These are phyloP conservation scores for Scatophagus argus DNA, from an alignment of 2,113 vertebrate species.

Conservation along the genomic window DNA sequence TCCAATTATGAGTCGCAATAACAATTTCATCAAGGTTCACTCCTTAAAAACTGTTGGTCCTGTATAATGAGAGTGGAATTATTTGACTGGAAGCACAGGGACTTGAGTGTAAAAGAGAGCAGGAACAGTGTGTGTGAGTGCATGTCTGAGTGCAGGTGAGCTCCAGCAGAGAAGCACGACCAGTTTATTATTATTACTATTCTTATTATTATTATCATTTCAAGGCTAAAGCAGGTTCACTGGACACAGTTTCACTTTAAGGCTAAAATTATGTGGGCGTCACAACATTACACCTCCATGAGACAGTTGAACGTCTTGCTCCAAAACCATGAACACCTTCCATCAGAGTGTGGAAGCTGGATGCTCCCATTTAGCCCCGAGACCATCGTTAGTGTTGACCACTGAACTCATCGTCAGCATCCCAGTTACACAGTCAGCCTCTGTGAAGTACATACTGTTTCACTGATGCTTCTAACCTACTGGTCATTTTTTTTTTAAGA, in stretches of 20 bases:
- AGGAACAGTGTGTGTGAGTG: constrained; percentile 22
- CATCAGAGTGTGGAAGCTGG: background rate
- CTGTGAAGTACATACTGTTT: too few relatives aligned
- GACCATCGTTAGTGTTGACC: background rate
- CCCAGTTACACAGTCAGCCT: too few relatives aligned
- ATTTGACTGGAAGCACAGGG: constrained; percentile 55
- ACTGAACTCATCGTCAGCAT: background rate
- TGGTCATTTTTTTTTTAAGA: too few relatives aligned
- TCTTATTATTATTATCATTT: constrained; percentile 22
- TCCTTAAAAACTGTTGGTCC: constrained; percentile 69
- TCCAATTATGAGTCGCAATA: constrained; percentile 73
- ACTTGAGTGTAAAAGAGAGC: constrained; percentile 32
- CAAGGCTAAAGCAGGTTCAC: background rate
- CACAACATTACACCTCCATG: background rate
- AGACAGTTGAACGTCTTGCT: background rate
- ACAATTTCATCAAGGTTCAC: constrained; percentile 75
- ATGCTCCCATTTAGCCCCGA: background rate
- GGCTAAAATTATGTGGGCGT: background rate
- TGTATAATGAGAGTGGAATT: constrained; percentile 72
- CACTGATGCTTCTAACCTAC: too few relatives aligned
- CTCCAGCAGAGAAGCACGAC: background rate
- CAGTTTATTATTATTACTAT: too few relatives aligned
- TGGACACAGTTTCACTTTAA: background rate
- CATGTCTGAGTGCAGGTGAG: constrained; percentile 19
- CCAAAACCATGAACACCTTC: background rate